phyloP scores from a whole-genome alignment of 2,113 vertebrate species.

The Xenopus tropicalis region DNA sequence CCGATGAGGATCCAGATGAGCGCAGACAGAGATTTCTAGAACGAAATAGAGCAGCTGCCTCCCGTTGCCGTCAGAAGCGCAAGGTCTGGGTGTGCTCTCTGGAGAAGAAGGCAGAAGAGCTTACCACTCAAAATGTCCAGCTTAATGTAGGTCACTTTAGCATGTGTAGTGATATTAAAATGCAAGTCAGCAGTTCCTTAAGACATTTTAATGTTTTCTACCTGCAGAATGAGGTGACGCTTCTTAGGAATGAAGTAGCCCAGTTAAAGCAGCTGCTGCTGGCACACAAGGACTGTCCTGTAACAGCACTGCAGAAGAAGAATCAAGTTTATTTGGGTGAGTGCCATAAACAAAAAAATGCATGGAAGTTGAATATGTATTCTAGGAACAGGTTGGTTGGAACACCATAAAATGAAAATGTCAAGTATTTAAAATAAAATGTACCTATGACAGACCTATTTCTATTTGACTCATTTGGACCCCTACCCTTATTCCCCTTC shows the following conservation, averaged over 20 bases:
- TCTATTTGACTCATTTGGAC: no score
- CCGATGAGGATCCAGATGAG: constrained; percentile 92
- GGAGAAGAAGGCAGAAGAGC: constrained; percentile 95
- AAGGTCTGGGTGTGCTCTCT: constrained; percentile 92
- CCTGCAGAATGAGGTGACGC: constrained; percentile 80
- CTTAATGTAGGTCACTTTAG: constrained; percentile 78
- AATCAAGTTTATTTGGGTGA: constrained; percentile 75
- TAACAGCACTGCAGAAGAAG: constrained; percentile 94
- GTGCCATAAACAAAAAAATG: constrained; percentile 25
- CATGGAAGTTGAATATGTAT: no score
- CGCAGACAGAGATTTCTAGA: constrained; percentile 92
- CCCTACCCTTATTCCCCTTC: no score
- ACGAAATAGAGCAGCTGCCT: constrained; percentile 89
- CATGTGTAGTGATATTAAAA: neutral
- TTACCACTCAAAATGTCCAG: constrained; percentile 86
- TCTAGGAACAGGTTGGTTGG: no score
- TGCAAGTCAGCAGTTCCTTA: neutral
- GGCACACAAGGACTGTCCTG: constrained; percentile 97
- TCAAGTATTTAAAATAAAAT: no score
- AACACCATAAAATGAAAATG: no score
- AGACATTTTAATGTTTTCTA: constrained; percentile 2
- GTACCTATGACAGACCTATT: no score
- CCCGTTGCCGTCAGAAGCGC: constrained; percentile 93
- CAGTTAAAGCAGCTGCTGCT: constrained; percentile 95
- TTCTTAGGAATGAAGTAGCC: constrained; percentile 93